phyloP scores from a whole-genome alignment of 2,888 invertebrate species.

The Tinea trinotella region DNA sequence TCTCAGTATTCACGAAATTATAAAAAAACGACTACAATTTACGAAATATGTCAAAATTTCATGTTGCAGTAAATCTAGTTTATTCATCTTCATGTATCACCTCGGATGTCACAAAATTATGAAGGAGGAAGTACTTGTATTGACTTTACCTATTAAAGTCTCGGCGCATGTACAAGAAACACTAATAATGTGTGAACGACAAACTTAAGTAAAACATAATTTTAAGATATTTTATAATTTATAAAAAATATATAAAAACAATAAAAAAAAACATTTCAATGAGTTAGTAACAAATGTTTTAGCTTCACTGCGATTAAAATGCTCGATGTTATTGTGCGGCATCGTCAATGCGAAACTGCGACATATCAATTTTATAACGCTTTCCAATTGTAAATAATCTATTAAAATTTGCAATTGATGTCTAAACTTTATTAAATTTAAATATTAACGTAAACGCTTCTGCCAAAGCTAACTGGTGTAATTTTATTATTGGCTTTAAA shows the following conservation, averaged over 20 bases:
- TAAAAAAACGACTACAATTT: not conserved
- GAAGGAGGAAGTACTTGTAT: conserved; percentile 54
- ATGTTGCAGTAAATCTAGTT: not conserved
- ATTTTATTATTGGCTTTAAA: conserved; percentile 41
- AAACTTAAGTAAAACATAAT: conserved; percentile 4
- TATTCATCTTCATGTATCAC: not conserved
- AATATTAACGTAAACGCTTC: conserved; percentile 24
- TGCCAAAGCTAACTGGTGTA: conserved; percentile 19
- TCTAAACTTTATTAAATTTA: conserved; percentile 13
- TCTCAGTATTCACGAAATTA: not conserved
- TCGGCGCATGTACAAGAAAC: conserved; percentile 52
- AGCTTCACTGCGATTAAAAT: conserved; percentile 18
- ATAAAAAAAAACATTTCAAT: not conserved
- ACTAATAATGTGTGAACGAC: not conserved
- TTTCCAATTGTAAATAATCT: conserved; percentile 17
- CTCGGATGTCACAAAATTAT: not conserved
- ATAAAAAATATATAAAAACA: conserved; percentile 15
- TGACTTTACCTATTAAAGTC: conserved; percentile 68
- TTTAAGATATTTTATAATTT: conserved; percentile 19
- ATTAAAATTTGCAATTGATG: conserved; percentile 8
- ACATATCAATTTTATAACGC: conserved; percentile 28
- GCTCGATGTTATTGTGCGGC: conserved; percentile 45
- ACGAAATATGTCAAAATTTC: conserved; percentile 3
- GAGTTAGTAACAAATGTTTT: conserved; percentile 11
- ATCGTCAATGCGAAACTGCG: conserved; percentile 43